Evolutionary conservation across 2,888 invertebrate genomes (phyloP).

Genomic region (Acanthosepion lycidas): DNA sequence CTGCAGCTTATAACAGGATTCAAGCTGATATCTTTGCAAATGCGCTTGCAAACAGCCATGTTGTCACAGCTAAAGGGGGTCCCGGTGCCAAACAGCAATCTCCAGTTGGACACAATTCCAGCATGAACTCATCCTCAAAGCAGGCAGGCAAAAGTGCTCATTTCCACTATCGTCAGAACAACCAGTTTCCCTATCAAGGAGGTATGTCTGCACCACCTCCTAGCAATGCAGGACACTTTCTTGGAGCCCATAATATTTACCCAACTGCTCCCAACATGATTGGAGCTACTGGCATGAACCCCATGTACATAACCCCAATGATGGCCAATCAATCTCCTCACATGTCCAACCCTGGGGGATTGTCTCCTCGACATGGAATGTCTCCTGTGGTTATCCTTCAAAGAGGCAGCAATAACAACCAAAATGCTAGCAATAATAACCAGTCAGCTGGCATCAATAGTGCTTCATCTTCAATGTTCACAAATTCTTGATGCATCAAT

Average conservation of each 20-base stretch:
- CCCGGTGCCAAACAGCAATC: not conserved
- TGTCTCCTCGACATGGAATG: constrained; percentile 57
- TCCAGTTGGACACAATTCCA: constrained; percentile 2
- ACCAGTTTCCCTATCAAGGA: not conserved
- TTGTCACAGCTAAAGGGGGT: not conserved
- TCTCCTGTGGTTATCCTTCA: constrained; percentile 65
- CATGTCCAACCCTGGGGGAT: constrained; percentile 50
- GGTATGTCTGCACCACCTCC: not conserved
- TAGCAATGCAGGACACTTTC: not conserved
- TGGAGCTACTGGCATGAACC: constrained; percentile 50
- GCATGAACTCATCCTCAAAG: not conserved
- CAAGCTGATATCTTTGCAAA: constrained; percentile 37
- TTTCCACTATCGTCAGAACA: constrained; percentile 13
- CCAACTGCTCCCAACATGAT: constrained; percentile 23
- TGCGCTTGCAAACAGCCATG: not conserved
- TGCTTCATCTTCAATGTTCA: constrained; percentile 20
- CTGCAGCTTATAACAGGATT: constrained; percentile 4
- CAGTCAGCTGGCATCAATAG: constrained; percentile 21
- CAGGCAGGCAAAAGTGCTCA: not conserved
- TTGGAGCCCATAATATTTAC: not conserved
- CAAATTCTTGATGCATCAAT: not conserved
- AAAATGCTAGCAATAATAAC: not conserved
- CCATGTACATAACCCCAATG: constrained; percentile 54
- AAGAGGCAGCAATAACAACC: constrained; percentile 53
- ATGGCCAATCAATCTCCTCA: constrained; percentile 47